phyloP scores from a whole-genome alignment of 2,797 vertebrate genomes.

The Argentina silus region DNA sequence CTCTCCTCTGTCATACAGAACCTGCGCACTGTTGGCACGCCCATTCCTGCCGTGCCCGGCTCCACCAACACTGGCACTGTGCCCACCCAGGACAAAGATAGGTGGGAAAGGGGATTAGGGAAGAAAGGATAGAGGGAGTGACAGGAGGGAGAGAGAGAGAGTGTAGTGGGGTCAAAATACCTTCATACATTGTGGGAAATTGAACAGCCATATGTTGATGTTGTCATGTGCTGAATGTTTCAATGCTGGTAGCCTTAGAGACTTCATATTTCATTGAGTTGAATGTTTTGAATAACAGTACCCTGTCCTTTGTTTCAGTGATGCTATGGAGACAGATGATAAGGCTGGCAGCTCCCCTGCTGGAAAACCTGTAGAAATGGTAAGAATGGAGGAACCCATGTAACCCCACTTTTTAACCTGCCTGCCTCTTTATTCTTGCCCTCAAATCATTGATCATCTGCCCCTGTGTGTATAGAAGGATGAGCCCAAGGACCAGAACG shows the following conservation, averaged over 20 bases:
- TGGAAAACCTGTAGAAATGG: slow-evolving; percentile 84
- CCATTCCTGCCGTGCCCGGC: slow-evolving; percentile 93
- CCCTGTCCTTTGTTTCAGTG: slow-evolving; percentile 76
- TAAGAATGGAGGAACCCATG: slow-evolving; percentile 60
- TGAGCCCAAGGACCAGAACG: slow-evolving; percentile 97
- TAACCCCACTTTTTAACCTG: background rate
- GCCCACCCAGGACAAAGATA: slow-evolving; percentile 49
- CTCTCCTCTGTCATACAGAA: slow-evolving; percentile 98
- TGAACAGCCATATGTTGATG: no score
- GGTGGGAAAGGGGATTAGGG: background rate
- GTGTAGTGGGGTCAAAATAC: background rate
- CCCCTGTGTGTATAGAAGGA: slow-evolving; percentile 79
- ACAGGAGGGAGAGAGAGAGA: no score
- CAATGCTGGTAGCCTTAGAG: background rate
- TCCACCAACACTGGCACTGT: slow-evolving; percentile 97
- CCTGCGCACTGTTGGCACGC: slow-evolving; percentile 91
- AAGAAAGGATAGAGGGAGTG: no score
- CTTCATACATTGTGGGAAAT: no score
- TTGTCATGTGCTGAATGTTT: background rate
- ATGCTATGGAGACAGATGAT: slow-evolving; percentile 96
- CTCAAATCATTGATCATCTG: background rate
- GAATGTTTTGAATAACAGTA: no score
- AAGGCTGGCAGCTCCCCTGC: slow-evolving; percentile 84
- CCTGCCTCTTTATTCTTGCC: background rate
- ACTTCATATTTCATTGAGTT: no score